A percentile compares a stretch with the other conserved stretches of the same genome.
These are phyloP conservation scores for Hetaerina americana DNA, from an alignment of 1,140 invertebrate genomes.

Conservation along the genomic window DNA sequence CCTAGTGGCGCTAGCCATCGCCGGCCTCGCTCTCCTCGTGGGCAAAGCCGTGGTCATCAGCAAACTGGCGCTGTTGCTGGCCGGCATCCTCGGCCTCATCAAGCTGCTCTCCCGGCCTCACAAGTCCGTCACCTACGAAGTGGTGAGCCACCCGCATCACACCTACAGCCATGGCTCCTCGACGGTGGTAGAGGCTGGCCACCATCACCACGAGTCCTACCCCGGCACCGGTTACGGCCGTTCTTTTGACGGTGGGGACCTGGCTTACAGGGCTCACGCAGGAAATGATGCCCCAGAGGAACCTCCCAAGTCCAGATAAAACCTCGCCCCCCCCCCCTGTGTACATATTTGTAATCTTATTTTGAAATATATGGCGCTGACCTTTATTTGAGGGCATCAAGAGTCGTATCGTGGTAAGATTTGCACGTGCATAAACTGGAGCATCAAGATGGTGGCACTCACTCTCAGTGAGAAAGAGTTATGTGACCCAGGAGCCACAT, in stretches of 20 bases:
- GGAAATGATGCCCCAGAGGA: constrained; percentile 20
- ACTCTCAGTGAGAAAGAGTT: too few relatives aligned
- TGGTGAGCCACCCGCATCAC: constrained; percentile 52
- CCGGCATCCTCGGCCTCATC: constrained; percentile 66
- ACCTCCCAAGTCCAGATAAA: too few relatives aligned
- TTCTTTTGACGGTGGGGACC: constrained; percentile 39
- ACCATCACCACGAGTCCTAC: constrained; percentile 38
- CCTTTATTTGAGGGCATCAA: too few relatives aligned
- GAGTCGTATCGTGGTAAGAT: too few relatives aligned
- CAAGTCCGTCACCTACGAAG: constrained; percentile 61
- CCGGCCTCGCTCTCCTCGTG: constrained; percentile 63
- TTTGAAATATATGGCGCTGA: too few relatives aligned
- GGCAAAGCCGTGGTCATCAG: constrained; percentile 69
- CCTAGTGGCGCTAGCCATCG: constrained; percentile 62
- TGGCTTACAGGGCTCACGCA: constrained; percentile 49
- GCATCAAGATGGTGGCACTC: too few relatives aligned
- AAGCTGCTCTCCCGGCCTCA: constrained; percentile 55
- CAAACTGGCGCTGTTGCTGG: constrained; percentile 64
- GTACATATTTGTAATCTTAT: too few relatives aligned
- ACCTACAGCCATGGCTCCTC: constrained; percentile 31
- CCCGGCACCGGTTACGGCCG: constrained; percentile 25
- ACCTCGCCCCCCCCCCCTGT: too few relatives aligned
- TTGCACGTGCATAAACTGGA: too few relatives aligned
- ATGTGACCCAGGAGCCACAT: too few relatives aligned
- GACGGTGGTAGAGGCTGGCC: constrained; percentile 31